Evolutionary conservation across 2,888 invertebrate species (phyloP).

Genomic region (Hartigia nigra): DNA sequence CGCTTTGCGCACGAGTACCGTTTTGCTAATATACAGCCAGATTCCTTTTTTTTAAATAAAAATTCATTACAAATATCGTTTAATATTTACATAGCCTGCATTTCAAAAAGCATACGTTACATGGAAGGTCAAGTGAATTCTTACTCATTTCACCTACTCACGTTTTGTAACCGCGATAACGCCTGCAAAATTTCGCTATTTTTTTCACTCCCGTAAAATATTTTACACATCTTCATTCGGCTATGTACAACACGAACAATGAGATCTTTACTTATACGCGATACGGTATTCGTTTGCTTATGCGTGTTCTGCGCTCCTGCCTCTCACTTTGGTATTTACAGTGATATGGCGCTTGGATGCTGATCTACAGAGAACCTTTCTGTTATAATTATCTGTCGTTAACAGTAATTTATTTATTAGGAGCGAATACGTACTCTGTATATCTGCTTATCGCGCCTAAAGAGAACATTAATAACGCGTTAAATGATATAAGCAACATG

Average conservation of each 20-base stretch:
- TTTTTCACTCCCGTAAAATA: not conserved
- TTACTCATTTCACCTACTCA: not conserved
- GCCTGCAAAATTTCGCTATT: not conserved
- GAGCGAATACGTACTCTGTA: not conserved
- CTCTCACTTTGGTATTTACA: conserved; percentile 23
- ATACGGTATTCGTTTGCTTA: conserved; percentile 13
- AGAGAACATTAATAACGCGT: too few species aligned
- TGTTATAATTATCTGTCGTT: not conserved
- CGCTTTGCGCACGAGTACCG: conserved; percentile 10
- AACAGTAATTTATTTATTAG: not conserved
- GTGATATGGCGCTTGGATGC: conserved; percentile 12
- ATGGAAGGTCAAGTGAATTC: not conserved
- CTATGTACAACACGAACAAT: conserved; percentile 5
- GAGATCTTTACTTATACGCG: not conserved
- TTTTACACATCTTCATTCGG: conserved; percentile 1
- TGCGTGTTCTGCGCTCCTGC: conserved; percentile 3
- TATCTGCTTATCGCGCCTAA: not conserved
- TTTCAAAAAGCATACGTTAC: not conserved
- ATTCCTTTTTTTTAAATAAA: not conserved
- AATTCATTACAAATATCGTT: not conserved
- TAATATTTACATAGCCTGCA: conserved; percentile 8
- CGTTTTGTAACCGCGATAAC: not conserved
- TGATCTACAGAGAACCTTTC: not conserved
- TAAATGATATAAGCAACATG: too few species aligned
- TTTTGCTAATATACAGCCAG: not conserved